Conservation (phyloP, 2,797 vertebrate species). For the Chaetophractus vellerosus region DNA sequence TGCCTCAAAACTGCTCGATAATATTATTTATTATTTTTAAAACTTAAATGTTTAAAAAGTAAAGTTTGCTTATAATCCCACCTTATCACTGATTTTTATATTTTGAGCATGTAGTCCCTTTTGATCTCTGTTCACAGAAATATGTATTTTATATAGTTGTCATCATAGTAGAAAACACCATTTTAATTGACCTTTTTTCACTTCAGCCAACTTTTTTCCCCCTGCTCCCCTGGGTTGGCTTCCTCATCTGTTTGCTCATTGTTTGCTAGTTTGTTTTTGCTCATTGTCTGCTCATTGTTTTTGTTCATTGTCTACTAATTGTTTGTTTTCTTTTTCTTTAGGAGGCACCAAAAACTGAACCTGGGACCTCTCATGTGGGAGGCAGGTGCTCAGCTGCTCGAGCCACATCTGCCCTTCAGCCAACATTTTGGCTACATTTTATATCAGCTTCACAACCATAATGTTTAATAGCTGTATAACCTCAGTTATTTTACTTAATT, state of each 20-base stretch:
- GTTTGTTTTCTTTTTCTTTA: too few relatives aligned
- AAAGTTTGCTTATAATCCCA: slow-evolving; percentile 39
- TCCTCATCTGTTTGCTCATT: too few relatives aligned
- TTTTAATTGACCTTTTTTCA: background rate
- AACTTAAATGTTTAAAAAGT: background rate
- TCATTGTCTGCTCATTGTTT: too few relatives aligned
- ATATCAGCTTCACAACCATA: slow-evolving; percentile 5
- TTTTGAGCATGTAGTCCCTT: background rate
- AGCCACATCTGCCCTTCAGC: background rate
- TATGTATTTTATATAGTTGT: background rate
- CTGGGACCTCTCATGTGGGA: too few relatives aligned
- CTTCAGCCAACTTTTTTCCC: background rate
- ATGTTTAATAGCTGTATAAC: slow-evolving; percentile 18
- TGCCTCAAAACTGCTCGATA: background rate
- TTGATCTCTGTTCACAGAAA: slow-evolving; percentile 27
- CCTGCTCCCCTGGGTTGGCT: too few relatives aligned
- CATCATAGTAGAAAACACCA: background rate
- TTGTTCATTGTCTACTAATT: too few relatives aligned
- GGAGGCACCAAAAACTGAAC: too few relatives aligned
- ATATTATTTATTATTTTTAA: background rate
- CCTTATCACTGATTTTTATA: slow-evolving; percentile 32
- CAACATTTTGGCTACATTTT: slow-evolving; percentile 37
- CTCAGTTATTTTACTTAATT: slow-evolving; percentile 63
- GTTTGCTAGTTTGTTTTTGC: too few relatives aligned
- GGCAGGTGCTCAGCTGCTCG: too few relatives aligned